A percentile compares a stretch with the other conserved stretches of the same genome.
phyloP scores from a whole-genome alignment of 1,140 invertebrate genomes.

The roundworm (Caenorhabditis elegans) region DNA sequence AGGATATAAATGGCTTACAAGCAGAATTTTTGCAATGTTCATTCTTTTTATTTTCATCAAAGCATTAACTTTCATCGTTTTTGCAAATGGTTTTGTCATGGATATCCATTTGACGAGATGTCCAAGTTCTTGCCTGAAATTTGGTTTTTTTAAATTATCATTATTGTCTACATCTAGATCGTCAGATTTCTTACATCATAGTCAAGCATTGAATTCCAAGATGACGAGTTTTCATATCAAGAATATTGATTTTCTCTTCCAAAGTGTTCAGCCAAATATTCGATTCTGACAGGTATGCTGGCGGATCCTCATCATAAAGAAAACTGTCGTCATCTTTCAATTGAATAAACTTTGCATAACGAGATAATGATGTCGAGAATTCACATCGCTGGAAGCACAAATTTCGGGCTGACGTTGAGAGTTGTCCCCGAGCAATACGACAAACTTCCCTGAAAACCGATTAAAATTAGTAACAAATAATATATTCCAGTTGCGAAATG shows the following conservation, averaged over 20 bases:
- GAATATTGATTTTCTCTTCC: neutral
- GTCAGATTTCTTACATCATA: conserved; percentile 8
- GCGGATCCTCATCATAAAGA: neutral
- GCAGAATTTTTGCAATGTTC: neutral
- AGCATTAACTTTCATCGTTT: conserved; percentile 18
- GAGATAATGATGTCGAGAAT: neutral
- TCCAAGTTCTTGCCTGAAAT: neutral
- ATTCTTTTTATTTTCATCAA: neutral
- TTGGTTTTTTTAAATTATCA: too few relatives aligned
- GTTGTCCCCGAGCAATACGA: neutral
- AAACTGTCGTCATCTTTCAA: neutral
- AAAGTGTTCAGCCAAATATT: neutral
- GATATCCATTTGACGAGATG: neutral
- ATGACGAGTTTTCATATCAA: neutral
- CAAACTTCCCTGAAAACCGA: neutral
- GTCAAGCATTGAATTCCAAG: neutral
- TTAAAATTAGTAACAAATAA: too few relatives aligned
- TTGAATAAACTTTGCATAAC: neutral
- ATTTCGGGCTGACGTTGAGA: neutral
- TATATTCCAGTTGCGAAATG: too few relatives aligned
- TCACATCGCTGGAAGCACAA: neutral
- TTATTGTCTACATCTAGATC: too few relatives aligned
- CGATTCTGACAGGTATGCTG: neutral
- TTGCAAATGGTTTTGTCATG: neutral
- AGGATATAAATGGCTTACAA: neutral